Percentiles rank a stretch among this genome's conserved stretches.
phyloP scores from a whole-genome alignment of 2,888 invertebrate genomes.

The Coenonympha arcania region DNA sequence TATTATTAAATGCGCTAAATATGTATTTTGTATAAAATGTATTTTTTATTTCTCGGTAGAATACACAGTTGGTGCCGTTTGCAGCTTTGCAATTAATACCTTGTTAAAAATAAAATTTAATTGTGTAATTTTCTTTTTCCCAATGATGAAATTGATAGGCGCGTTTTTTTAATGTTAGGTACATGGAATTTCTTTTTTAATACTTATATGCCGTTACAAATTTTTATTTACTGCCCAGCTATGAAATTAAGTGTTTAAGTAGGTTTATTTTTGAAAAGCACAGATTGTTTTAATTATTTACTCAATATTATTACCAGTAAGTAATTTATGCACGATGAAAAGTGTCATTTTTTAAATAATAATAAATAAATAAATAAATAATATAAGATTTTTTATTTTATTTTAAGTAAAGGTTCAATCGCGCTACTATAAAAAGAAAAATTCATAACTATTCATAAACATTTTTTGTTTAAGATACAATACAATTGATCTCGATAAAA shows the following conservation, averaged over 20 bases:
- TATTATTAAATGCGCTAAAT: conserved; percentile 1
- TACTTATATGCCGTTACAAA: no score
- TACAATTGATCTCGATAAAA: neutral
- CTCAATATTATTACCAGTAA: no score
- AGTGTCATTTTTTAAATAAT: no score
- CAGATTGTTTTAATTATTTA: no score
- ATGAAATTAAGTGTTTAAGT: no score
- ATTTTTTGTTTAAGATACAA: neutral
- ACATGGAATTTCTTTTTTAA: neutral
- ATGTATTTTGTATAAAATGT: neutral
- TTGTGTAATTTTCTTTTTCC: neutral
- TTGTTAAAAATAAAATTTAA: neutral
- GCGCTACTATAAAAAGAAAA: neutral
- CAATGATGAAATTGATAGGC: neutral
- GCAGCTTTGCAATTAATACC: conserved; percentile 4
- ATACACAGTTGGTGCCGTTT: neutral
- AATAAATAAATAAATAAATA: no score
- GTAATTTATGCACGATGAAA: no score
- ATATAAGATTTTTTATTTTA: no score
- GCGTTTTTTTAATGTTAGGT: neutral
- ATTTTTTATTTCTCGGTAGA: conserved; percentile 1
- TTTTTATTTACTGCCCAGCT: no score
- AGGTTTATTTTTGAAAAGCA: no score
- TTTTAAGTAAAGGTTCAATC: no score
- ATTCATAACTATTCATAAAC: neutral